Percentiles rank a stretch among this genome's conserved stretches.
Evolutionary conservation across 2,113 vertebrate species (phyloP).

Genomic region (Trematomus loennbergii): DNA sequence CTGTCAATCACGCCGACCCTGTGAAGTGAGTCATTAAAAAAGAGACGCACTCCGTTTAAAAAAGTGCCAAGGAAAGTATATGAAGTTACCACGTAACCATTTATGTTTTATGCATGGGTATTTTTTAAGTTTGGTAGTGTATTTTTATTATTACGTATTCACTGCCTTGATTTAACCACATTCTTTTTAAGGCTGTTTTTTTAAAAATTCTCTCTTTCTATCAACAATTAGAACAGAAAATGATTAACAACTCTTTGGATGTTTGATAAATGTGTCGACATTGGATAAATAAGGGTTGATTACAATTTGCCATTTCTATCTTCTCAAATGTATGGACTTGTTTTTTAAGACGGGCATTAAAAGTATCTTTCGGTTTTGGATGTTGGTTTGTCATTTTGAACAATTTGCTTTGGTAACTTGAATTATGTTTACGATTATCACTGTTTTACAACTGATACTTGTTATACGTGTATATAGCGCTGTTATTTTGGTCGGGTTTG

Average conservation of each 20-base stretch:
- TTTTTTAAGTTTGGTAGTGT: too few species aligned
- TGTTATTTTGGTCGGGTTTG: neutral
- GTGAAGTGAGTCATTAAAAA: conserved; percentile 28
- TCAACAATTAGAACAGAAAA: neutral
- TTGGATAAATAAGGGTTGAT: too few species aligned
- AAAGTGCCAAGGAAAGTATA: neutral
- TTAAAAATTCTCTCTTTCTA: neutral
- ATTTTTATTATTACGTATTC: too few species aligned
- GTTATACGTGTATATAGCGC: neutral
- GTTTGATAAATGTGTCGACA: too few species aligned
- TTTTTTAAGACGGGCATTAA: neutral
- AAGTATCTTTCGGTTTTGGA: neutral
- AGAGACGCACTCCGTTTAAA: neutral
- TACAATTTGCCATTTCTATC: neutral
- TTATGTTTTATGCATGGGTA: neutral
- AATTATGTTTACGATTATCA: neutral
- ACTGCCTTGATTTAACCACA: neutral
- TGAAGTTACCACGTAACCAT: neutral
- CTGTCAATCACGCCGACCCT: conserved; percentile 60
- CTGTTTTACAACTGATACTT: neutral
- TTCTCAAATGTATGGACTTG: neutral
- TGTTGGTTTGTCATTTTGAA: neutral
- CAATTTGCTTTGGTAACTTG: too few species aligned
- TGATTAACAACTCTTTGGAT: too few species aligned
- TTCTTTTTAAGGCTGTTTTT: neutral